These are phyloP conservation scores for Cancer borealis DNA, from an alignment of 2,888 invertebrate genomes.

Conservation along the genomic window DNA sequence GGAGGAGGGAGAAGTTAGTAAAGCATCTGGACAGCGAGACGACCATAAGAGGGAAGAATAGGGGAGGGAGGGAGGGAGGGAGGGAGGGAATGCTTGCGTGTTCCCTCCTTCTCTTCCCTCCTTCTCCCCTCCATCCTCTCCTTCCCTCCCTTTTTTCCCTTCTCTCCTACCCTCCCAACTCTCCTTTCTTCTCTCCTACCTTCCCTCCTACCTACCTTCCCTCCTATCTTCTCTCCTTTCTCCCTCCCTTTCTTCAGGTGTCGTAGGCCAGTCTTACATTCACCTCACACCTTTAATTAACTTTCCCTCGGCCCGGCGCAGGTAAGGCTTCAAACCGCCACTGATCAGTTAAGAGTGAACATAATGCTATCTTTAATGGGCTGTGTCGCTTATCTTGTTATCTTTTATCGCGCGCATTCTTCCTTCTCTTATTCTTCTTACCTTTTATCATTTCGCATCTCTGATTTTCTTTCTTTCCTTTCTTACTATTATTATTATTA, in stretches of 20 bases:
- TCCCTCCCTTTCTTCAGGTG: not conserved
- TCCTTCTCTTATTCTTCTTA: not conserved
- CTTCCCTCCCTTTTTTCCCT: not conserved
- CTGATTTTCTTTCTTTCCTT: not conserved
- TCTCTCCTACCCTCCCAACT: not conserved
- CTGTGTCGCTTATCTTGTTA: not conserved
- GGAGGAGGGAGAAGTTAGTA: not conserved
- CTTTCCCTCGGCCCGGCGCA: conserved; percentile 10
- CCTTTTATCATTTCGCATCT: not conserved
- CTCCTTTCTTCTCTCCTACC: not conserved
- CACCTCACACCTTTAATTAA: conserved; percentile 31
- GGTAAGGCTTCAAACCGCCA: not conserved
- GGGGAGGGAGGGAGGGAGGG: not conserved
- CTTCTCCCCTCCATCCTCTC: not conserved
- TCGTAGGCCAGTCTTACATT: not conserved
- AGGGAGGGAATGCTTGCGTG: not conserved
- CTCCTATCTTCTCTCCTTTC: not conserved
- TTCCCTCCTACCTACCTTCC: not conserved
- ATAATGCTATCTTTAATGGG: conserved; percentile 6
- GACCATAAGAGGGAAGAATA: not conserved
- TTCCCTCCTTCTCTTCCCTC: not conserved
- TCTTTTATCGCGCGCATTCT: not conserved
- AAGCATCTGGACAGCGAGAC: conserved; percentile 1
- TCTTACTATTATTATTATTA: not conserved
- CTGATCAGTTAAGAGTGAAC: conserved; percentile 15